Base-by-base conservation (phyloP, 2,888 invertebrate genomes). In the Chymomyza procnemis region DNA sequence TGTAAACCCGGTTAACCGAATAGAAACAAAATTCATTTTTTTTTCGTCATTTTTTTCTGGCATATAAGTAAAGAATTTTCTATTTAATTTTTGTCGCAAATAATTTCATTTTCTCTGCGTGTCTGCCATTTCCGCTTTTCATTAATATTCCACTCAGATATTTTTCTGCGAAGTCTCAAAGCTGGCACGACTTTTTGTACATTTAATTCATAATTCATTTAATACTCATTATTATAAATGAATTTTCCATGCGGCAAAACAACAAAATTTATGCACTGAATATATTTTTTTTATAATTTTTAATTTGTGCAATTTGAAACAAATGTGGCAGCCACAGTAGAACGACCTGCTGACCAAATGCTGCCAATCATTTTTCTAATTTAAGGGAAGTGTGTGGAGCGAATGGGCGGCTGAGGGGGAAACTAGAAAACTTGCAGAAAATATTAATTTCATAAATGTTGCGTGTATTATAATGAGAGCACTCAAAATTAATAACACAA, bases 401-500 rank as follows among this genome's bases (percentile, higher is more conserved):
- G 34, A 41, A 41, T 2, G 34, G 12, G 34, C 26, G 12, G 34
- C 6, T 12, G 12, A 12, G 1, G 26, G 26, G 26, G 26, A 4
- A 41, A 41, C 34, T 41, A 41, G 34, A 41, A 26, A 41, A 50
- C 55, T 21, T 26, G 21, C 55, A 52, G 60, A 56, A 65, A 67
- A 75, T 73, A 70, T 73, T 67, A 76, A 73, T 76, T 76, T 75
- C 69, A 66, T 76, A 73, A 75, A 77, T 75, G 80, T 71, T 67
- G 80, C 73, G 70, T 75, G 71, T 71, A 67, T 72, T 82, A 78
- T 80, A 83, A 83, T 80, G 86, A 74, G 75, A 70, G 74, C 80
- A 87, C 87, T 87, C 70, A 67, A 84, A 84, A 84, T 85, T 84
- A 84, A 87, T 87, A 87, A 85, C 84, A 86, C 81, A 83, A 78